These are phyloP conservation scores for Spea hammondii DNA, from an alignment of 2,797 vertebrate species.

Conservation along the genomic window DNA sequence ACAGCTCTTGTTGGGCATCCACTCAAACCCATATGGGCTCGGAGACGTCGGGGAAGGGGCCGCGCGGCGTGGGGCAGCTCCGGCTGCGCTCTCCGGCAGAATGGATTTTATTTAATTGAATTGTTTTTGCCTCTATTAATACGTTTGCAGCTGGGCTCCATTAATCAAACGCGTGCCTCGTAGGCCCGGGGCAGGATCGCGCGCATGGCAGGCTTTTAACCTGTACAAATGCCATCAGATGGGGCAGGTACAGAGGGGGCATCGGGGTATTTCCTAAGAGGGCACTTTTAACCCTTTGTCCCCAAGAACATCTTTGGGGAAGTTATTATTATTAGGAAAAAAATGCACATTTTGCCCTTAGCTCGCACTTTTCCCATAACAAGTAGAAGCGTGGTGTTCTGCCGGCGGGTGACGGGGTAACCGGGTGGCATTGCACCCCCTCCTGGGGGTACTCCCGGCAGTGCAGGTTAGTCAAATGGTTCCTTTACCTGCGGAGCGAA, in stretches of 20 bases:
- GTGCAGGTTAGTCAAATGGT: too few species aligned
- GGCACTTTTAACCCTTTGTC: too few species aligned
- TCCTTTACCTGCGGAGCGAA: too few species aligned
- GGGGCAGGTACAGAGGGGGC: constrained; percentile 54
- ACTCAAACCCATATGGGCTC: too few species aligned
- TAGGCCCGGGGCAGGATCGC: constrained; percentile 59
- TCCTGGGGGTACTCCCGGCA: neutral
- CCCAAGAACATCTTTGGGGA: too few species aligned
- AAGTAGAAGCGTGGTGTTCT: neutral
- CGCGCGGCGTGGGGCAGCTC: constrained; percentile 59
- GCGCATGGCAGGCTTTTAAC: constrained; percentile 62
- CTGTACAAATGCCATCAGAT: constrained; percentile 64
- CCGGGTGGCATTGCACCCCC: neutral
- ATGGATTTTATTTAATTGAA: constrained; percentile 75
- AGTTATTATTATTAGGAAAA: too few species aligned
- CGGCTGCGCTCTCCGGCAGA: constrained; percentile 68
- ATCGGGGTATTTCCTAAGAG: too few species aligned
- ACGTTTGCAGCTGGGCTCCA: constrained; percentile 78
- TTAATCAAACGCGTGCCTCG: constrained; percentile 69
- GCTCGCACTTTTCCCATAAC: too few species aligned
- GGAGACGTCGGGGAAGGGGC: constrained; percentile 45
- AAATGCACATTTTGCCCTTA: too few species aligned
- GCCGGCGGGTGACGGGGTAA: neutral
- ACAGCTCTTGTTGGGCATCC: neutral
- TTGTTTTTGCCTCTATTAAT: constrained; percentile 77